phyloP scores from a whole-genome alignment of 2,797 vertebrate genomes.

The Cygnus olor region DNA sequence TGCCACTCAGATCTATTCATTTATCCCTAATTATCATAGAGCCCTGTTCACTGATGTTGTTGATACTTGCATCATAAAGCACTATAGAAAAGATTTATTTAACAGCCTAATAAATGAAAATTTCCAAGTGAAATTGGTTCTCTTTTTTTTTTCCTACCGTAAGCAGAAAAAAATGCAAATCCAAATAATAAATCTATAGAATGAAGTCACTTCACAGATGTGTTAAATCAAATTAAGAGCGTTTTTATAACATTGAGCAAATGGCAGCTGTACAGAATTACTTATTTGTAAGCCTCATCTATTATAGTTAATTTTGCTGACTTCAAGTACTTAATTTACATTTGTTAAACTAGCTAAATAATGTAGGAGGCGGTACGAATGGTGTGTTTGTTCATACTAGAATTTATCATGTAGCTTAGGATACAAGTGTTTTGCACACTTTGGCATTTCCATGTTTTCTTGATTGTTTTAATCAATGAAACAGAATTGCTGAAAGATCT shows the following conservation, averaged over 20 bases:
- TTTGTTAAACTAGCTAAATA: conserved; percentile 64
- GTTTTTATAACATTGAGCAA: conserved; percentile 61
- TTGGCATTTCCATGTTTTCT: background rate
- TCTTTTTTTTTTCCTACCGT: background rate
- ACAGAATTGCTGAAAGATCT: background rate
- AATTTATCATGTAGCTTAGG: conserved; percentile 30
- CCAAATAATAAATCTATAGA: conserved; percentile 58
- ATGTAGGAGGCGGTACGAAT: background rate
- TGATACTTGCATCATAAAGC: conserved; percentile 21
- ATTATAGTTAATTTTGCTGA: conserved; percentile 65
- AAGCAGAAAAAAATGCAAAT: conserved; percentile 66
- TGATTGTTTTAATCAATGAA: background rate
- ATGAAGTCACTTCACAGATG: conserved; percentile 66
- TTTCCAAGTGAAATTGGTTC: conserved; percentile 6
- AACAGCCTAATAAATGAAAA: conserved; percentile 37
- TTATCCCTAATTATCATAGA: background rate
- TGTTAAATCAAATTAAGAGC: conserved; percentile 67
- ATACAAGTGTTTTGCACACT: background rate
- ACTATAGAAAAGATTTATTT: conserved; percentile 18
- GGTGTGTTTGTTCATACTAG: conserved; percentile 26
- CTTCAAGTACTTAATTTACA: conserved; percentile 71
- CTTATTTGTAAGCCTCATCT: conserved; percentile 61
- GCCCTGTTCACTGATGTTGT: background rate
- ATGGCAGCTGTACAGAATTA: conserved; percentile 64
- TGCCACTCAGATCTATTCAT: background rate